Evolutionary conservation across 37 sponge, comb jelly and placozoan genomes (phyloP), one percentile per base, ranked within the genome.

Genomic region (Hormiphora californensis): DNA sequence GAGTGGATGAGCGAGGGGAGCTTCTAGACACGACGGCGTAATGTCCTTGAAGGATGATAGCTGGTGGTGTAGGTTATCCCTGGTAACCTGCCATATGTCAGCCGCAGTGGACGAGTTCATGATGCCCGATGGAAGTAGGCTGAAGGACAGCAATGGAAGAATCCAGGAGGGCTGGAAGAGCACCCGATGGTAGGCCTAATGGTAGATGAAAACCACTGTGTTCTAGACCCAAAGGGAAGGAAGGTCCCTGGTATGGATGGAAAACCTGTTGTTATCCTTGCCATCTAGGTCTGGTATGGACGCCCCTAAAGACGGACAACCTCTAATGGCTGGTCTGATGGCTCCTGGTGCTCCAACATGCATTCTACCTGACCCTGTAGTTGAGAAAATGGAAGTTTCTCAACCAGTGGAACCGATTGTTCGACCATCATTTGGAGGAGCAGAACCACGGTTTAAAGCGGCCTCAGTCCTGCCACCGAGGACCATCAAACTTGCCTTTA

Each of bases 111-210:
- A n/a, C n/a, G 8, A 43, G 44, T 43, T 73, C 19, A 73, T 73
- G 81, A 22, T 73, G 46, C 81, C 81, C 1, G 27, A 43, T 1
- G 81, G 81, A 23, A 73, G 81, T n/a, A 43, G 46, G n/a, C 38
- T 73, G 46, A 73, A 41, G 44, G 46, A 41, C 81, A 43, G 23
- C 40, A 73, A 1, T 41, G 8, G n/a, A 57, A 57, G n/a, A 46
- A 43, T 1, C 44, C 43, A n/a, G n/a, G n/a, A 27, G 38, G 4
- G 41, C 44, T 73, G 81, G 81, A 39, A 41, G 40, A 1, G 23
- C 81, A n/a, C 17, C 25, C 1, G 81, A 73, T 39, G 81, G 81
- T 3, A 4, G 17, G 28, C 81, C 81, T 11, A n/a, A 73, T 43
- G 43, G 46, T 73, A 3, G 81, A 73, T 36, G 81, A 17, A 5